phyloP scores from a whole-genome alignment of 2,797 vertebrate genomes.

The Microctenopoma stevenorrisi region DNA sequence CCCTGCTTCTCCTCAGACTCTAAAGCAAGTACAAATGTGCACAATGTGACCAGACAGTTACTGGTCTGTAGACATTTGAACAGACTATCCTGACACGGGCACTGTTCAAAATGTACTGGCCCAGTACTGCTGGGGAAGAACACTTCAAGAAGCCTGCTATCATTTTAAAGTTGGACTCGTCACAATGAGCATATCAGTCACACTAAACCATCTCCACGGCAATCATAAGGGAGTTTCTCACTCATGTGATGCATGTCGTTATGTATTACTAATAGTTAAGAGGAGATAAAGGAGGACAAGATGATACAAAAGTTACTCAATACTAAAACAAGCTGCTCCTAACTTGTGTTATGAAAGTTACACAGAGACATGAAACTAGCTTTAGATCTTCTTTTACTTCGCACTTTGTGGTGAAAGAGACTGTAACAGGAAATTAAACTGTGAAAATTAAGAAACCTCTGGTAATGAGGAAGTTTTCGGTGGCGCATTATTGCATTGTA shows the following conservation, averaged over 20 bases:
- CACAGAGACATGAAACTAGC: too few species aligned
- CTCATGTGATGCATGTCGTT: neutral
- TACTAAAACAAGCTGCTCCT: too few species aligned
- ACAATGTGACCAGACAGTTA: neutral
- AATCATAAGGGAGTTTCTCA: neutral
- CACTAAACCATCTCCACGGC: neutral
- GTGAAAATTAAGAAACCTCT: slow-evolving; percentile 2
- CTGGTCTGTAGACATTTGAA: neutral
- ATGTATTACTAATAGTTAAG: neutral
- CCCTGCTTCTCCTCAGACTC: too few species aligned
- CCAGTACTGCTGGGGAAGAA: neutral
- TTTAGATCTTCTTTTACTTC: too few species aligned
- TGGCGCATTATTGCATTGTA: neutral
- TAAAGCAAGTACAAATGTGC: neutral
- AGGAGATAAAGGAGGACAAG: too few species aligned
- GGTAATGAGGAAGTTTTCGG: slow-evolving; percentile 11
- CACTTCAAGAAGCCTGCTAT: neutral
- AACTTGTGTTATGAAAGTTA: too few species aligned
- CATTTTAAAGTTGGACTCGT: slow-evolving; percentile 2
- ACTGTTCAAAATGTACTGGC: neutral
- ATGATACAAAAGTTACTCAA: too few species aligned
- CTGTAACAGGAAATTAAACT: slow-evolving; percentile 16
- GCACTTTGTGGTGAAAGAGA: too few species aligned
- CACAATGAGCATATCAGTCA: neutral
- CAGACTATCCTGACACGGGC: neutral